Evolutionary conservation across 2,797 vertebrate genomes (phyloP).

Genomic region (Coregonus suidteri): DNA sequence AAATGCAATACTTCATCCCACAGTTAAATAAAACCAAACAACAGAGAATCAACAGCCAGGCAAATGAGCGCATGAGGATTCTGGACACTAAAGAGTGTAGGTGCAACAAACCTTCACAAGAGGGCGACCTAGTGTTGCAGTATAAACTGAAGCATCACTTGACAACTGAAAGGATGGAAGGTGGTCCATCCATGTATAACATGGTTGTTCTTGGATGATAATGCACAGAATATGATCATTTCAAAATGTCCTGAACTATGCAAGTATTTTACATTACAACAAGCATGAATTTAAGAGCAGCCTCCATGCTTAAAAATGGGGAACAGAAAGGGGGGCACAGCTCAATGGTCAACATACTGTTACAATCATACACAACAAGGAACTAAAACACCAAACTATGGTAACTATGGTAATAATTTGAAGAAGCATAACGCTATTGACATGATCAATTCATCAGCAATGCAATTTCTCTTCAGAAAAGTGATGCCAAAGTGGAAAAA

Average conservation of each 20-base stretch:
- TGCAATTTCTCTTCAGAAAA: neutral
- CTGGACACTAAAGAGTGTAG: neutral
- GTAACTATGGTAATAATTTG: neutral
- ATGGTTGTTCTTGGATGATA: neutral
- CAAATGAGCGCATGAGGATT: neutral
- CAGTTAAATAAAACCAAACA: no score
- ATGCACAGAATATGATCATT: neutral
- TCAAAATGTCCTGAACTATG: neutral
- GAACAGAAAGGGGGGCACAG: no score
- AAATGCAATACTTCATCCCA: no score
- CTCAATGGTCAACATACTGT: neutral
- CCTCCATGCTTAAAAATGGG: no score
- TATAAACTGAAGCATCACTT: neutral
- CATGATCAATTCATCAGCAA: neutral
- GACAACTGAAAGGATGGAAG: neutral
- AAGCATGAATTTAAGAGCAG: neutral
- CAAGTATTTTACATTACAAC: neutral
- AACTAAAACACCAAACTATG: neutral
- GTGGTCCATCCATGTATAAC: neutral
- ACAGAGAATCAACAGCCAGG: neutral
- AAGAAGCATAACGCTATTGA: neutral
- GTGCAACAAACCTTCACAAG: constrained; percentile 55
- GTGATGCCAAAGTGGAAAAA: neutral
- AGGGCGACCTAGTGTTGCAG: constrained; percentile 55
- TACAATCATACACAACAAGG: neutral